A percentile compares a stretch with the other conserved stretches of the same genome.
phyloP scores from a whole-genome alignment of 2,113 vertebrate species.

The Thryonomys swinderianus region DNA sequence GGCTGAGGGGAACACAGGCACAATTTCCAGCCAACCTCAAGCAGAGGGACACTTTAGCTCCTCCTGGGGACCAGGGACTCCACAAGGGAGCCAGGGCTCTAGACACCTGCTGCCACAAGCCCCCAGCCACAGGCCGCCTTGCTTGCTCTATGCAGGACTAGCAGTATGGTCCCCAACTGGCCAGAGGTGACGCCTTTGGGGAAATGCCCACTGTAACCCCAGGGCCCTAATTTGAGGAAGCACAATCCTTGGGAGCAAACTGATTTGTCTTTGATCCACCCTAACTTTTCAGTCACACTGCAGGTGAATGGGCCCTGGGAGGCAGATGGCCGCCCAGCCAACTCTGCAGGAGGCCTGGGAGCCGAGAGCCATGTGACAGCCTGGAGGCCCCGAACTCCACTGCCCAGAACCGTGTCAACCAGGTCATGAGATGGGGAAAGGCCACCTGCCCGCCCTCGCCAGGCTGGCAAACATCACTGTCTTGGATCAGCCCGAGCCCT shows the following conservation, averaged over 20 bases:
- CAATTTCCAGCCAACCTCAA: conserved; percentile 50
- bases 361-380: background rate
- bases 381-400: conserved; percentile 20
- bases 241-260: background rate
- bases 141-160: background rate
- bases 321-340: background rate
- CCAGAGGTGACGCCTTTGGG: background rate
- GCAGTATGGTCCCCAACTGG: background rate
- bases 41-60: conserved; percentile 59
- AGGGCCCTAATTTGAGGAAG: background rate
- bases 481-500: background rate
- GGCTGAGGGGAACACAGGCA: background rate
- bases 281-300: background rate
- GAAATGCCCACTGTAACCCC: background rate
- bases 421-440: background rate
- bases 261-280: background rate
- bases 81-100: conserved; percentile 29
- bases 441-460: background rate
- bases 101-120: conserved; percentile 65
- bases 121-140: background rate
- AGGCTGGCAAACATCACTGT: background rate
- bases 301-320: background rate
- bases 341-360: conserved; percentile 11
- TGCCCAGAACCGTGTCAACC: conserved; percentile 49
- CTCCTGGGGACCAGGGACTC: conserved; percentile 27